A percentile compares a stretch with the other conserved stretches of the same genome.
Conservation (phyloP, 1,140 invertebrate genomes). For the Brachionus rotundiformis region DNA sequence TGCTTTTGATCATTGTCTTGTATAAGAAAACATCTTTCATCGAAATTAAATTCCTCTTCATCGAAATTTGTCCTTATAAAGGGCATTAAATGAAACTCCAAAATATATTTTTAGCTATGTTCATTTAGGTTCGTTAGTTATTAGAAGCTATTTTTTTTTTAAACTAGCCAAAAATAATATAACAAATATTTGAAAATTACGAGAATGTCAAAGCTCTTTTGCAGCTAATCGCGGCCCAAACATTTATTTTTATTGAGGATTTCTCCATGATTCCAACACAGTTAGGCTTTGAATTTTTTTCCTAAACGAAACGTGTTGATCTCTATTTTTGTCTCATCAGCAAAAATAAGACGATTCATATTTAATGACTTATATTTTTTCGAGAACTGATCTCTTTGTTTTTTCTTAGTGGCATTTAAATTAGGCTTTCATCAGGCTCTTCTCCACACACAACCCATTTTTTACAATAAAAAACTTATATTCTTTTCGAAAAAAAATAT, state of each 20-base stretch:
- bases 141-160: too few relatives aligned
- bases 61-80: background rate
- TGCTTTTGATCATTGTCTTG: background rate
- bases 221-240: too few relatives aligned
- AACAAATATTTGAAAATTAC: too few relatives aligned
- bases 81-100: background rate
- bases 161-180: too few relatives aligned
- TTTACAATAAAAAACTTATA: background rate
- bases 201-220: too few relatives aligned
- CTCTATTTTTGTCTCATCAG: background rate
- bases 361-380: background rate
- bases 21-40: background rate
- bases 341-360: background rate
- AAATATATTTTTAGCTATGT: background rate
- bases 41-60: background rate
- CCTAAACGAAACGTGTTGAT: background rate
- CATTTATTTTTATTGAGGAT: too few relatives aligned
- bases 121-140: too few relatives aligned
- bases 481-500: background rate
- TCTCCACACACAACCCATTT: background rate
- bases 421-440: background rate
- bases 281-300: too few relatives aligned
- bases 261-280: too few relatives aligned
- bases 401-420: background rate
- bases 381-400: background rate